phyloP scores from a whole-genome alignment of 2,113 vertebrate genomes.

The Tragelaphus imberbis region DNA sequence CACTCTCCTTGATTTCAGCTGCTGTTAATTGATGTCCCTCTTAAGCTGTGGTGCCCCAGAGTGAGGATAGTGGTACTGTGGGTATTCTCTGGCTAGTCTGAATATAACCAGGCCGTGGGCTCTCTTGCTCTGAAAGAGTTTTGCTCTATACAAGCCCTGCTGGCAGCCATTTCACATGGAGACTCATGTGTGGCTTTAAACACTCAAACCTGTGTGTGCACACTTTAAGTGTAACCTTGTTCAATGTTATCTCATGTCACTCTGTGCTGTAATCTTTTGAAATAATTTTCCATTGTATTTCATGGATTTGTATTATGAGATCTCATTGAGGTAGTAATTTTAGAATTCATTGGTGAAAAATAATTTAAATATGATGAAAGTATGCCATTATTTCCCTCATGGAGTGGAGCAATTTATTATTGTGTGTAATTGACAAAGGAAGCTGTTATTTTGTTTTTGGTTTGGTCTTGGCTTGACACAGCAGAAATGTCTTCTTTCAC shows the following conservation, averaged over 20 bases:
- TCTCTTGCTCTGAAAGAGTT: background rate
- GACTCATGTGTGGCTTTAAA: background rate
- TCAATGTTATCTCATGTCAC: background rate
- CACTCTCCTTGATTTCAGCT: background rate
- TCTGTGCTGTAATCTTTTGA: background rate
- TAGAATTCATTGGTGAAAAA: background rate
- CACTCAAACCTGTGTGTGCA: background rate
- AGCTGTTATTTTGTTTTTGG: background rate
- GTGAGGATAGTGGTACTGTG: background rate
- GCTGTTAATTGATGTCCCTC: background rate
- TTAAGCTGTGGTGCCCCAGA: background rate
- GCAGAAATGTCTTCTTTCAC: background rate
- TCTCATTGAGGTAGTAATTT: background rate
- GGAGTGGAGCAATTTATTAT: background rate
- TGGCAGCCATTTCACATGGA: accelerated
- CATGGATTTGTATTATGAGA: background rate
- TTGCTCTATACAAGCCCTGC: background rate
- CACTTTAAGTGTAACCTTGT: background rate
- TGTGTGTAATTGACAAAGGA: background rate
- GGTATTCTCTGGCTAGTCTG: background rate
- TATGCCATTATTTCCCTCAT: background rate
- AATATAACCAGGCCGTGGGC: background rate
- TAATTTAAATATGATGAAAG: background rate
- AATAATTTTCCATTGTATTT: constrained; percentile 17
- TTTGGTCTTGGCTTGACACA: background rate